Percentiles rank a stretch among this genome's conserved stretches.
Conservation (phyloP, 2,113 vertebrate species). For the Ageneiosus marmoratus region DNA sequence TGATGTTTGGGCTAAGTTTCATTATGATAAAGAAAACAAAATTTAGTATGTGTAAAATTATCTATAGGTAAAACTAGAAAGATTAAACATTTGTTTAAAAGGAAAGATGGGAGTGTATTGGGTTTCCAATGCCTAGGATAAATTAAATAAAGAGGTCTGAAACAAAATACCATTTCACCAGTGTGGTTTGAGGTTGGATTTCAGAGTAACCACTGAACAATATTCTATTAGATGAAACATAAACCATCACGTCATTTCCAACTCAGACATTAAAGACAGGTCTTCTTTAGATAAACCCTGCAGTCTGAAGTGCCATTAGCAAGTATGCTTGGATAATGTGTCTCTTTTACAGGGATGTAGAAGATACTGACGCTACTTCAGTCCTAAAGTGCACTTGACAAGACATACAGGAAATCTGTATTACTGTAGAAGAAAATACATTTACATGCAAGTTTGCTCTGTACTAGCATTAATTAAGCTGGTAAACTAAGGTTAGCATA, state of each 20-base stretch:
- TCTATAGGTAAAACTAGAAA: neutral
- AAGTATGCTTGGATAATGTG: conserved; percentile 15
- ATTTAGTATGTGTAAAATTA: too few species aligned
- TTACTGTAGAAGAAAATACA: neutral
- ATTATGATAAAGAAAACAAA: too few species aligned
- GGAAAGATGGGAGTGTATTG: neutral
- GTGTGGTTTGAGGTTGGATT: conserved; percentile 12
- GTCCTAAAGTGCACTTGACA: neutral
- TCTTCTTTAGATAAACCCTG: conserved; percentile 28
- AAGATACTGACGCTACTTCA: neutral
- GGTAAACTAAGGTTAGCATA: neutral
- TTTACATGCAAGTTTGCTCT: neutral
- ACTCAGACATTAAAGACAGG: conserved; percentile 20
- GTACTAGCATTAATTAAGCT: neutral
- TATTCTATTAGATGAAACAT: conserved; percentile 20
- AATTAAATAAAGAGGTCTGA: conserved; percentile 25
- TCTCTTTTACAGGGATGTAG: conserved; percentile 13
- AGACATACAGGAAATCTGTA: conserved; percentile 12
- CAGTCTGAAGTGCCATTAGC: conserved; percentile 15
- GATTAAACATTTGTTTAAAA: neutral
- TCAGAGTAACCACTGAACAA: conserved; percentile 15
- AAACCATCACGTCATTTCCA: conserved; percentile 15
- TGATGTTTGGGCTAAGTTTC: too few species aligned
- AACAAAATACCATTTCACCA: neutral
- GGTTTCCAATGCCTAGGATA: neutral